phyloP scores from a whole-genome alignment of 2,797 vertebrate genomes.

The Dipus sagitta region DNA sequence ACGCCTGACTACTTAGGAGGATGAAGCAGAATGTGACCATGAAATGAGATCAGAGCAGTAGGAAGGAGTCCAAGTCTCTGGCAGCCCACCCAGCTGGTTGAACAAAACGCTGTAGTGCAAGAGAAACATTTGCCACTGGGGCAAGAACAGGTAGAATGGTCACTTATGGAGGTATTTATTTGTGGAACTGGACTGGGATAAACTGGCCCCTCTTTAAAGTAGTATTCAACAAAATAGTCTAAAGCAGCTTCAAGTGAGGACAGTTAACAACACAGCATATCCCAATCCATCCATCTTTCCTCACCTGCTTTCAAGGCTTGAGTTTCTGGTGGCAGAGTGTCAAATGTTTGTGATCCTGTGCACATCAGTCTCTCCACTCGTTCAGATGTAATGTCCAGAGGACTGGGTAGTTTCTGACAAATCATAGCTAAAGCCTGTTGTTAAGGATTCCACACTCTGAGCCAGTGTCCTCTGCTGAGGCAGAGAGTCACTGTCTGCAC shows the following conservation, averaged over 20 bases:
- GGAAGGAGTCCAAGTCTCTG: background rate
- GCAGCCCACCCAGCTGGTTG: no score
- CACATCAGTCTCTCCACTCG: slow-evolving; percentile 96
- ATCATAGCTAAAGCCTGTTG: slow-evolving; percentile 92
- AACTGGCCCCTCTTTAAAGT: background rate
- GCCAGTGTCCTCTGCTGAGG: background rate
- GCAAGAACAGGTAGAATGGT: background rate
- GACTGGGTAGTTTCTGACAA: slow-evolving; percentile 96
- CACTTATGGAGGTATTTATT: background rate
- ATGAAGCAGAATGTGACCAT: rapidly evolving
- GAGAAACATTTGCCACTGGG: background rate
- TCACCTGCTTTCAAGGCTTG: slow-evolving; percentile 94
- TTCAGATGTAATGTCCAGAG: slow-evolving; percentile 92
- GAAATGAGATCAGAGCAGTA: background rate
- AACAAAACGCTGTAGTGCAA: background rate
- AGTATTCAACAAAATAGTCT: background rate
- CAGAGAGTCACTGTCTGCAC: rapidly evolving
- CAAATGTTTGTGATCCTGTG: slow-evolving; percentile 91
- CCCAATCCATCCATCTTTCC: background rate
- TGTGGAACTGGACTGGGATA: background rate
- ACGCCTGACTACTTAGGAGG: background rate
- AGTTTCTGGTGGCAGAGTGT: slow-evolving; percentile 93
- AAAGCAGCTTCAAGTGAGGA: background rate
- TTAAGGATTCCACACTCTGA: slow-evolving; percentile 86
- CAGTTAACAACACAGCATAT: rapidly evolving